phyloP scores from a whole-genome alignment of 1,140 invertebrate genomes.

The Scaptomyza montana region DNA sequence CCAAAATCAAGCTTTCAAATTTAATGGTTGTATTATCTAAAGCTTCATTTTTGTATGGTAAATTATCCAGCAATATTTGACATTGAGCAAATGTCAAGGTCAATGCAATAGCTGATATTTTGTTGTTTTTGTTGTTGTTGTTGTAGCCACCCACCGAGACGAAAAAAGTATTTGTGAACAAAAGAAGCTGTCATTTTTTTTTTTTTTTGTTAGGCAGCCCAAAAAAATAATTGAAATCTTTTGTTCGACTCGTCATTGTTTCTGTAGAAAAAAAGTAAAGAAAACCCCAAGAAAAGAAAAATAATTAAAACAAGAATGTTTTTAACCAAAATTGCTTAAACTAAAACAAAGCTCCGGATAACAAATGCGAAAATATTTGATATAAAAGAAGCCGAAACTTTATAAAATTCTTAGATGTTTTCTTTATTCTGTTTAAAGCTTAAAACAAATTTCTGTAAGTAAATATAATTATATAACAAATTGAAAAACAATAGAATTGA shows the following conservation, averaged over 20 bases:
- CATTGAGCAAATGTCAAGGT: conserved; percentile 52
- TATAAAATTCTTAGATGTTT: no score
- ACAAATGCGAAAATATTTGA: no score
- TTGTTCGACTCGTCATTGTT: conserved; percentile 30
- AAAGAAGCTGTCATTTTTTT: conserved; percentile 9
- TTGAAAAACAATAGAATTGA: background rate
- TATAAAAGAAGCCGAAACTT: no score
- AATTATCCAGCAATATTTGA: conserved; percentile 38
- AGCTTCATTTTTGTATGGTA: conserved; percentile 7
- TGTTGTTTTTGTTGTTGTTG: conserved; percentile 29
- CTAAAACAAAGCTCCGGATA: no score
- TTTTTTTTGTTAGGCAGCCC: conserved; percentile 8
- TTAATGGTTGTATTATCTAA: background rate
- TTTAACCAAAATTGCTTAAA: background rate
- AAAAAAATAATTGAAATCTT: conserved; percentile 46
- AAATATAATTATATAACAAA: background rate
- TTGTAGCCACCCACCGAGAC: conserved; percentile 36
- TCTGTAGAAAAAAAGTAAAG: background rate
- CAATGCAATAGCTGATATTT: conserved; percentile 1
- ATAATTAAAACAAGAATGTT: background rate
- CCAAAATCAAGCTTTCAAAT: no score
- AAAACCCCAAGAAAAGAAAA: background rate
- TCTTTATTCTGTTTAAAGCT: no score
- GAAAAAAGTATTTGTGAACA: conserved; percentile 30
- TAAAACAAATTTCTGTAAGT: background rate